Evolutionary conservation across 2,797 vertebrate species (phyloP).

Genomic region (Peromyscus nudipes): DNA sequence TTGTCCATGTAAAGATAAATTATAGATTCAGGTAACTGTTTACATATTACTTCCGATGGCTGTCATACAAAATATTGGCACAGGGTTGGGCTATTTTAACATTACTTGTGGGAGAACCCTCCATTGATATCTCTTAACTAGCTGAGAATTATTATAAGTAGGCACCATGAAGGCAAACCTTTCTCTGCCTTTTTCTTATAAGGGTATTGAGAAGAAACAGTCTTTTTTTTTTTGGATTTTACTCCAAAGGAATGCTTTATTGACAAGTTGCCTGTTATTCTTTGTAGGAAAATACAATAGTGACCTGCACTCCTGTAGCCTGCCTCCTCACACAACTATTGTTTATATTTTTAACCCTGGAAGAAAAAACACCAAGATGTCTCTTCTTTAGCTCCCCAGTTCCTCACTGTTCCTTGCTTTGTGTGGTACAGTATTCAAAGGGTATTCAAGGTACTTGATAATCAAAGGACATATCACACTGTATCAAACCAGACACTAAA

Average conservation of each 20-base stretch:
- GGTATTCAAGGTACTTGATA: neutral
- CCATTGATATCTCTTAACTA: too few relatives aligned
- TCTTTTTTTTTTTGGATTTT: neutral
- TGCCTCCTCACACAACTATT: slow-evolving; percentile 41
- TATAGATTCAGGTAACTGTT: too few relatives aligned
- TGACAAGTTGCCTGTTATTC: slow-evolving; percentile 80
- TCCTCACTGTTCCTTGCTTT: neutral
- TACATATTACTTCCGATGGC: too few relatives aligned
- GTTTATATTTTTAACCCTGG: neutral
- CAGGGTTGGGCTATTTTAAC: too few relatives aligned
- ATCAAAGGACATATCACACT: neutral
- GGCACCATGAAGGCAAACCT: neutral
- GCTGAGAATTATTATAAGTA: too few relatives aligned
- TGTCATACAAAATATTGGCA: too few relatives aligned
- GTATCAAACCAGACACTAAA: neutral
- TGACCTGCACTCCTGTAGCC: slow-evolving; percentile 46
- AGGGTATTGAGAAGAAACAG: too few relatives aligned
- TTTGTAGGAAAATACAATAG: slow-evolving; percentile 71
- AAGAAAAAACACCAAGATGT: neutral
- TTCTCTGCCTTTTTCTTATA: too few relatives aligned
- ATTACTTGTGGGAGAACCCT: too few relatives aligned
- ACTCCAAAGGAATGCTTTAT: slow-evolving; percentile 87
- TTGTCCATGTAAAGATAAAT: too few relatives aligned
- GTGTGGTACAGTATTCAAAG: neutral
- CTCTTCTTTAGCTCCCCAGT: slow-evolving; percentile 2